Conservation (phyloP, 1,140 invertebrate species). For the Panagrolaimus sp. region DNA sequence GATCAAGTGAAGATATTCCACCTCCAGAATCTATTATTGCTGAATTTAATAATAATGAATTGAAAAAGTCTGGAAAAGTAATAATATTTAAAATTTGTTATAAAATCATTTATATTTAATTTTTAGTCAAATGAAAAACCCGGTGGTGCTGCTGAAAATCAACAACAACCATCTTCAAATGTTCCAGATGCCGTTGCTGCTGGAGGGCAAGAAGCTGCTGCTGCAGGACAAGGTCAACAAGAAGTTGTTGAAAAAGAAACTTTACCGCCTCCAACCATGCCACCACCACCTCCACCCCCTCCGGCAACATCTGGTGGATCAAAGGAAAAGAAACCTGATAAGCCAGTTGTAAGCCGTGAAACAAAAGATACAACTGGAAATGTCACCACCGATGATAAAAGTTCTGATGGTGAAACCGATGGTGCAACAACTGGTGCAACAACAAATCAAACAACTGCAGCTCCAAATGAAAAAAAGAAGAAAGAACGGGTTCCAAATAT, state of each 20-base stretch:
- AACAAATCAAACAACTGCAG: not conserved
- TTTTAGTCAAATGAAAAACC: too few relatives aligned
- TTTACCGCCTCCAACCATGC: not conserved
- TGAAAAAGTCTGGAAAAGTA: too few relatives aligned
- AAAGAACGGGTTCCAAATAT: not conserved
- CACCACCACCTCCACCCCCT: not conserved
- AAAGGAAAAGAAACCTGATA: not conserved
- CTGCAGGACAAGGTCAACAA: not conserved
- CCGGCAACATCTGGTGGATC: not conserved
- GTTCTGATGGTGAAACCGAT: not conserved
- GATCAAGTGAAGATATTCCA: too few relatives aligned
- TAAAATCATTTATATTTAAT: too few relatives aligned
- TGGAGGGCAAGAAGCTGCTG: not conserved
- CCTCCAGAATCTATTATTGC: too few relatives aligned
- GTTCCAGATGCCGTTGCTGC: too few relatives aligned
- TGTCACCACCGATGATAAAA: not conserved
- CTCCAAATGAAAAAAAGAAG: not conserved
- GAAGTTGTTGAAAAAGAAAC: not conserved
- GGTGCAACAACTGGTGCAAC: not conserved
- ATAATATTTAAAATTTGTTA: too few relatives aligned
- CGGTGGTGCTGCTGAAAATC: too few relatives aligned
- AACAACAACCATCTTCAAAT: too few relatives aligned
- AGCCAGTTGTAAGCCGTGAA: not conserved
- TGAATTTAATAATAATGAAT: too few relatives aligned
- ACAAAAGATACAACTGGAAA: conserved; percentile 1